phyloP scores from a whole-genome alignment of 1,140 invertebrate species.

The Coptotermes formosanus region DNA sequence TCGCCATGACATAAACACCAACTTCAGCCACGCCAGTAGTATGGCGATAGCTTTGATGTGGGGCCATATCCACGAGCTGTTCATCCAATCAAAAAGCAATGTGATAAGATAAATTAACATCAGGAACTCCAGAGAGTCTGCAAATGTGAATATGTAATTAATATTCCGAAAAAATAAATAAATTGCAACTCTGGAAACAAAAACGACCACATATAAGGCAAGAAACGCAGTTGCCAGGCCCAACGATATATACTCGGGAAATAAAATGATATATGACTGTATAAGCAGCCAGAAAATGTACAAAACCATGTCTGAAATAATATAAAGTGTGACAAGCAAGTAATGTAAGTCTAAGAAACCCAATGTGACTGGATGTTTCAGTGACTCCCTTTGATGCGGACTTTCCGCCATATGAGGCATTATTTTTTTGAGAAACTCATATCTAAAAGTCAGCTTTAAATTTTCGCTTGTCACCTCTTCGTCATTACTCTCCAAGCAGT shows the following conservation, averaged over 20 bases:
- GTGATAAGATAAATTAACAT: too few species aligned
- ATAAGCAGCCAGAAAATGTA: not conserved
- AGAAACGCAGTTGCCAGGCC: too few species aligned
- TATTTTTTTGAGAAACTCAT: not conserved
- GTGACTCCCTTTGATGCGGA: not conserved
- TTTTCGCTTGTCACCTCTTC: not conserved
- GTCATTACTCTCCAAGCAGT: not conserved
- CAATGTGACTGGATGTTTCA: not conserved
- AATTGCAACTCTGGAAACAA: too few species aligned
- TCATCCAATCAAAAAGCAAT: too few species aligned
- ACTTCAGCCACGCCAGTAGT: conserved; percentile 68
- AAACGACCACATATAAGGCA: too few species aligned
- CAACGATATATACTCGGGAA: too few species aligned
- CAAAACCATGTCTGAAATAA: not conserved
- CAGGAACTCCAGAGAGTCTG: too few species aligned
- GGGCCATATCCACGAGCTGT: conserved; percentile 34
- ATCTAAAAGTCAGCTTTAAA: not conserved
- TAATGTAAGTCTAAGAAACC: not conserved
- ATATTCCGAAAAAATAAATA: too few species aligned
- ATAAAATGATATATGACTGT: too few species aligned
- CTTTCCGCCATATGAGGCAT: not conserved
- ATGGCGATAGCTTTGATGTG: conserved; percentile 62
- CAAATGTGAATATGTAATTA: too few species aligned
- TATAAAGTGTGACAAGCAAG: not conserved
- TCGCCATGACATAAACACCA: conserved; percentile 72